phyloP scores from a whole-genome alignment of 1,140 invertebrate genomes.

The Drosophila funebris region DNA sequence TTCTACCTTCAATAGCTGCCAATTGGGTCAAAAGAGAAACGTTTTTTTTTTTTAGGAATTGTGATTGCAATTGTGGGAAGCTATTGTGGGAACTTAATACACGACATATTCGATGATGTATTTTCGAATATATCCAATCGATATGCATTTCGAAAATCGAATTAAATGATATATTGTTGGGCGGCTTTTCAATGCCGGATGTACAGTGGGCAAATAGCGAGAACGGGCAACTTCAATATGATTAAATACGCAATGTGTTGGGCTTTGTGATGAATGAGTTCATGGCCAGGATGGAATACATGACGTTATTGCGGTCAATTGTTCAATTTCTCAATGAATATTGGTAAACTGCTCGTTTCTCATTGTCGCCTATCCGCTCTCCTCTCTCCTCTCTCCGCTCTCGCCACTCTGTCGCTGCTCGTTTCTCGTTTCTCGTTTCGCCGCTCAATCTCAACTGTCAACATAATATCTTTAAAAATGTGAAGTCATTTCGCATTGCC shows the following conservation, averaged over 20 bases:
- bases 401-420: too few relatives aligned
- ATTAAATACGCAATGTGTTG: constrained; percentile 3
- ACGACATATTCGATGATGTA: background rate
- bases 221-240: constrained; percentile 15
- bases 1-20: background rate
- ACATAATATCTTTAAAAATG: constrained; percentile 77
- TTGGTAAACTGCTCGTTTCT: constrained; percentile 28
- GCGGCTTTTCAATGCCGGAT: background rate
- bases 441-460: constrained; percentile 63
- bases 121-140: background rate
- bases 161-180: constrained; percentile 8
- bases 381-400: constrained; percentile 7
- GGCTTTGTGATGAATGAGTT: constrained; percentile 51
- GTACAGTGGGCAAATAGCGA: background rate
- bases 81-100: background rate
- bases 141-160: background rate
- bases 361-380: background rate
- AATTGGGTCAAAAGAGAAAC: background rate
- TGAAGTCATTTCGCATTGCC: constrained; percentile 71
- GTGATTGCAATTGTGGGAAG: background rate
- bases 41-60: background rate
- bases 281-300: constrained; percentile 52
- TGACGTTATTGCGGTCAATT: constrained; percentile 65
- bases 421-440: background rate
- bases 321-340: constrained; percentile 38